Base-by-base conservation (phyloP, 2,797 vertebrate genomes). In the Clarias pachynema region DNA sequence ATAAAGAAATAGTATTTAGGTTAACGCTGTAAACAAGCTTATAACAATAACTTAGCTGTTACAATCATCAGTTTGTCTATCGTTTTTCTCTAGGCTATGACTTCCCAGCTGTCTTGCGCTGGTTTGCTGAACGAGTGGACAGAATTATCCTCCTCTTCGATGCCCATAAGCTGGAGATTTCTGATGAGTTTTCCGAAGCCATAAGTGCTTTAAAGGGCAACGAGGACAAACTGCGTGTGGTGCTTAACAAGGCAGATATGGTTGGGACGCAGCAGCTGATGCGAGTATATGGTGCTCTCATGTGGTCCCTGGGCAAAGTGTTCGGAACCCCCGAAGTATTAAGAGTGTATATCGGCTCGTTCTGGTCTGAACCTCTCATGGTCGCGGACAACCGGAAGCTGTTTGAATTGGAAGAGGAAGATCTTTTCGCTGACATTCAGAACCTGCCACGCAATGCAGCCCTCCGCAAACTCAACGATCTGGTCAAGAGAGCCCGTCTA, bases 201-300 rank as follows among this genome's bases (percentile, higher is more conserved):
- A 98, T 99, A 53, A 93, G 95, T 0, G 97, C 98, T 29, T 94
- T 99, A 22, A 95, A 94, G 3, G 97, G 97, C 89, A 96, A 99
- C 34, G 97, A 98, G 92, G 98, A 99, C 93, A 99, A 99, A 93
- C 95, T 99, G 88, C 96, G 97, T 0, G 97, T 99, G 90, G 97
- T 98, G 78, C 96, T 99, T 72, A 99, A 99, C 96, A 98, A 99
- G 90, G 98, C 98, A 0, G 98, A 99, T 94, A 96, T 96, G 96
- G 97, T 98, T 92, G 96, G 96, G 84, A 97, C 97, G 4, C 98
- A 98, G 94, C 97, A 98, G 95, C 93, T 98, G 89, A 98, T 99
- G 97, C 91, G 97, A 0, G 97, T 99, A 24, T 99, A 99, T 5
- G 98, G 98, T 0, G 98, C 97, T 0, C 94, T 99, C 87, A 98